These are phyloP conservation scores for Etheostoma perlongum DNA, from an alignment of 2,797 vertebrate genomes.

Conservation along the genomic window DNA sequence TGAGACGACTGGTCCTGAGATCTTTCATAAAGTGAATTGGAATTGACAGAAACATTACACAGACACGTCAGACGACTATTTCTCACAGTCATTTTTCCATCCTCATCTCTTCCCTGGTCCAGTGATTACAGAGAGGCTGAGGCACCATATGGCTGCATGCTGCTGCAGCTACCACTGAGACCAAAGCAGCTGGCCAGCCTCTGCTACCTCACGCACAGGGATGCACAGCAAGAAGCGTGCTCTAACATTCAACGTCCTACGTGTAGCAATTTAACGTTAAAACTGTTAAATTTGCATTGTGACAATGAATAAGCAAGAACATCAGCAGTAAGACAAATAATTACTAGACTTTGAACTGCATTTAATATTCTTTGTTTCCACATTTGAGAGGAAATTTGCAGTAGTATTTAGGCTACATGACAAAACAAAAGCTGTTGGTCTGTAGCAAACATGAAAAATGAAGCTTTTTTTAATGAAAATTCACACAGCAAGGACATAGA, in stretches of 20 bases:
- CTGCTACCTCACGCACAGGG: neutral
- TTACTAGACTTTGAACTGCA: neutral
- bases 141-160: slow-evolving; percentile 50
- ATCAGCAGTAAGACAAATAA: neutral
- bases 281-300: slow-evolving; percentile 6
- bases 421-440: neutral
- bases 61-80: neutral
- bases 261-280: neutral
- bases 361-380: slow-evolving; percentile 1
- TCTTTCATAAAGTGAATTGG: neutral
- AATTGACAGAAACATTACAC: slow-evolving; percentile 46
- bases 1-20: slow-evolving; percentile 4
- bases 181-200: slow-evolving; percentile 46
- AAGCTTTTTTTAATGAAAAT: slow-evolving; percentile 3
- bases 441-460: neutral
- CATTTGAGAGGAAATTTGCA: neutral
- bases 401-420: neutral
- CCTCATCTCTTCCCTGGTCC: slow-evolving; percentile 25
- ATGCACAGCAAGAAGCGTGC: neutral
- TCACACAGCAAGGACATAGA: neutral
- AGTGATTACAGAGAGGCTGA: slow-evolving; percentile 36
- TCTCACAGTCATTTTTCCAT: slow-evolving; percentile 35
- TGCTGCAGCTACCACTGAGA: slow-evolving; percentile 46
- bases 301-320: neutral
- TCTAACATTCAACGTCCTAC: neutral